These are phyloP conservation scores for Xylota sylvarum DNA, from an alignment of 2,888 invertebrate species.

Conservation along the genomic window DNA sequence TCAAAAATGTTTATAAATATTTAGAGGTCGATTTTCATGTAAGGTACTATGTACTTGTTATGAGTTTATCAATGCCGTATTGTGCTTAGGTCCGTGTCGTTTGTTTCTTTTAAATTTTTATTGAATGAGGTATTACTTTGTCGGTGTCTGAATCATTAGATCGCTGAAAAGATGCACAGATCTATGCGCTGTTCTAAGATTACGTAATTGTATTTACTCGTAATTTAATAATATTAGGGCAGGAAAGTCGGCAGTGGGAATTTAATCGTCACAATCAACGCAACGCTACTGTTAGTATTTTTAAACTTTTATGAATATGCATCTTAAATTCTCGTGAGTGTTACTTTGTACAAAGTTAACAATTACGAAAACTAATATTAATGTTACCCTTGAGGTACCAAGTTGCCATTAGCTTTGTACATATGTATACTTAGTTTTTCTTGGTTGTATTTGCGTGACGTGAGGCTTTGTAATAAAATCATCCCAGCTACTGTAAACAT, in stretches of 20 bases:
- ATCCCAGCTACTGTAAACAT: no score
- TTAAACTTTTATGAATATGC: background rate
- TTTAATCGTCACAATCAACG: background rate
- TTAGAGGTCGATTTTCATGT: slow-evolving; percentile 7
- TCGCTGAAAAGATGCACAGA: background rate
- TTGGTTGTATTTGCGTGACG: background rate
- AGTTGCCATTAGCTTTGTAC: background rate
- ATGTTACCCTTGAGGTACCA: background rate
- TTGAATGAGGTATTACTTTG: background rate
- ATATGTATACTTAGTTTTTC: no score
- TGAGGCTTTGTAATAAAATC: background rate
- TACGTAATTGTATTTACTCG: background rate
- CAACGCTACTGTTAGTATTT: background rate
- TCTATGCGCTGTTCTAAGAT: background rate
- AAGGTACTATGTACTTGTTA: background rate
- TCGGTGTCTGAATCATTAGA: slow-evolving; percentile 12
- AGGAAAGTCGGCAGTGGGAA: background rate
- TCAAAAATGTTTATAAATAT: slow-evolving; percentile 36
- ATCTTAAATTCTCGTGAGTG: background rate
- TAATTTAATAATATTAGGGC: background rate
- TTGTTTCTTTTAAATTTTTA: background rate
- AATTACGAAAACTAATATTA: background rate
- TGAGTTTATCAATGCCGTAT: background rate
- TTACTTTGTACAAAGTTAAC: background rate
- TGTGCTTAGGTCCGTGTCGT: background rate